Evolutionary conservation across 2,797 vertebrate genomes (phyloP).

Genomic region (Scolopax bukidnonensis): DNA sequence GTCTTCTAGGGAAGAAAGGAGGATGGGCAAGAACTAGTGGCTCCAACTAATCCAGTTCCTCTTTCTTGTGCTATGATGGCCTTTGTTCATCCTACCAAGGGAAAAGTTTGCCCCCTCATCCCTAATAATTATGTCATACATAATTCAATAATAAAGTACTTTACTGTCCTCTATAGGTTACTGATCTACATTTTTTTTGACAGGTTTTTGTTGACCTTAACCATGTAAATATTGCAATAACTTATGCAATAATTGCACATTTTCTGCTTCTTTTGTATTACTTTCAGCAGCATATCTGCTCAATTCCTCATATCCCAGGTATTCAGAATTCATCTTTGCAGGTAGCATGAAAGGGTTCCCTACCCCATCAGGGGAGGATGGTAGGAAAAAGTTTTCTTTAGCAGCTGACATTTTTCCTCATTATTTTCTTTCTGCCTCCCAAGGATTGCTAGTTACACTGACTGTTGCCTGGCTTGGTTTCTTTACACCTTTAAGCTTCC

Average conservation of each 20-base stretch:
- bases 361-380: not conserved
- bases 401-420: slow-evolving; percentile 51
- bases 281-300: not conserved
- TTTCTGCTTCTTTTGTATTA: not conserved
- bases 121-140: not conserved
- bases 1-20: not conserved
- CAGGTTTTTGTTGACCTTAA: not conserved
- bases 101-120: not conserved
- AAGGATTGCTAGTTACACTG: not conserved
- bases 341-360: not conserved
- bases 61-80: not conserved
- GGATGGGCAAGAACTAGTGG: not conserved
- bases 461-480: not conserved
- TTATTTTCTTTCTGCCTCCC: slow-evolving; percentile 42
- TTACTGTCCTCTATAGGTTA: not conserved
- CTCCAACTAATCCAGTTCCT: not conserved
- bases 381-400: not conserved
- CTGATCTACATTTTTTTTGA: not conserved
- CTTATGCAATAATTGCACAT: not conserved
- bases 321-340: slow-evolving; percentile 3
- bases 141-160: not conserved
- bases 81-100: not conserved
- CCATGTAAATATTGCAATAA: not conserved
- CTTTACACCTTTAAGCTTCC: not conserved
- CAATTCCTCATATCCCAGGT: not conserved